phyloP scores from a whole-genome alignment of 2,113 vertebrate genomes.

The Periophthalmodon schlosseri region DNA sequence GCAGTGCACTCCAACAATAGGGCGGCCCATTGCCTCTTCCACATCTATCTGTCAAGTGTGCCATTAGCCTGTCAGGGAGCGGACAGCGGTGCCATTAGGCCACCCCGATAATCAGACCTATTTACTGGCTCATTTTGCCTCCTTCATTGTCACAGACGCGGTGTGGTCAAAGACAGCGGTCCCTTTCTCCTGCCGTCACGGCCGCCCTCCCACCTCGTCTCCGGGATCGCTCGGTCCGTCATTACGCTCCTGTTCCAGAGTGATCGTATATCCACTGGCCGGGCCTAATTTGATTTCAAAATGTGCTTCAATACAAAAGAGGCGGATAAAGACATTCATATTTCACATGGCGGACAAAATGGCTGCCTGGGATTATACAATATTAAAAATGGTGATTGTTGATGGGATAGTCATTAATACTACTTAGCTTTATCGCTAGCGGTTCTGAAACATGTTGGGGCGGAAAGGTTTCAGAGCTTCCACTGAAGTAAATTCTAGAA shows the following conservation, averaged over 20 bases:
- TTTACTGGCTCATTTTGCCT: conserved; percentile 68
- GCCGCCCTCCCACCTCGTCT: conserved; percentile 29
- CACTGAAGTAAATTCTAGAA: too few species aligned
- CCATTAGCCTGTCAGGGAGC: conserved; percentile 76
- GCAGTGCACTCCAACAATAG: conserved; percentile 70
- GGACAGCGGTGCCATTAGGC: conserved; percentile 70
- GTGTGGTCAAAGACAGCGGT: conserved; percentile 28
- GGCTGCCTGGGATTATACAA: too few species aligned
- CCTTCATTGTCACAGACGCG: conserved; percentile 52
- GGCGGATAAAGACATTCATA: conserved; percentile 25
- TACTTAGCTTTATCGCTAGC: too few species aligned
- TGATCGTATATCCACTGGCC: conserved; percentile 44
- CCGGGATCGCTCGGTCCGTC: conserved; percentile 35
- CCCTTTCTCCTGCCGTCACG: conserved; percentile 18
- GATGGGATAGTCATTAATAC: too few species aligned
- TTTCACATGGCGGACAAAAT: background rate
- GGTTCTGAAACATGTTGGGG: too few species aligned
- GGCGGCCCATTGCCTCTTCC: conserved; percentile 59
- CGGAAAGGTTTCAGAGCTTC: too few species aligned
- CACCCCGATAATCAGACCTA: conserved; percentile 73
- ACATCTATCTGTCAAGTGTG: conserved; percentile 76
- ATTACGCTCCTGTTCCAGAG: conserved; percentile 38
- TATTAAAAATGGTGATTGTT: too few species aligned
- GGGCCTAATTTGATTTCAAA: conserved; percentile 48
- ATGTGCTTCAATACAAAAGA: conserved; percentile 32